Conservation (phyloP, 2,113 vertebrate species). For the Oxyruncus cristatus region DNA sequence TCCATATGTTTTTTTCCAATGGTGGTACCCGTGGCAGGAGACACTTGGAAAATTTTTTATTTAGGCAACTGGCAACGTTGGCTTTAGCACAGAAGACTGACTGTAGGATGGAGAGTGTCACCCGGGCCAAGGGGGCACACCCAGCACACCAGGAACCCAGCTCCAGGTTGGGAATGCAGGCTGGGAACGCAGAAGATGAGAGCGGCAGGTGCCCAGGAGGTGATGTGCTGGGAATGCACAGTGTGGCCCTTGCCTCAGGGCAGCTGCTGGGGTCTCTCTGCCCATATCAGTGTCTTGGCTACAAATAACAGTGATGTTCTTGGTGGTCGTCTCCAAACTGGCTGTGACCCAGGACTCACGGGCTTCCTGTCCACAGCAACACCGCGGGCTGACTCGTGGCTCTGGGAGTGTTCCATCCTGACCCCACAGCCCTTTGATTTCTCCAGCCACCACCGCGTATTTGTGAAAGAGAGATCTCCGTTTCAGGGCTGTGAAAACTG, state of each 20-base stretch:
- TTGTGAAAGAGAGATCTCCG: neutral
- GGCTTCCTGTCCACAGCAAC: neutral
- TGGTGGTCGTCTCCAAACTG: neutral
- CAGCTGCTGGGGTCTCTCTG: neutral
- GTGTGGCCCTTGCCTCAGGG: fast-evolving
- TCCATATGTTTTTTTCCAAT: neutral
- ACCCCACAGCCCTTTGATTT: neutral
- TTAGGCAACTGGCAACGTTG: fast-evolving
- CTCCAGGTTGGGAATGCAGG: neutral
- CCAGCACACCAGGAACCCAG: neutral
- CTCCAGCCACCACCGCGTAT: neutral
- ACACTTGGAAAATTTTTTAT: neutral
- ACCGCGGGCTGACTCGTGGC: neutral
- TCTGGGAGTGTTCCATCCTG: neutral
- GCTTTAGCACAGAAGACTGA: neutral
- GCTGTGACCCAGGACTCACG: neutral
- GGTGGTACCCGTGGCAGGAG: too few species aligned
- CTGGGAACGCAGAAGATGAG: fast-evolving
- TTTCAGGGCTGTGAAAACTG: neutral
- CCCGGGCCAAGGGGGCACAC: neutral
- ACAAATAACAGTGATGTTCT: neutral
- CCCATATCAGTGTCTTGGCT: neutral
- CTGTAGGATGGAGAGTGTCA: neutral
- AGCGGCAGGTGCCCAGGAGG: neutral
- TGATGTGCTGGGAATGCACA: fast-evolving